Evolutionary conservation across 92 coral and sea anemone genomes (phyloP), one percentile per base, ranked within the genome.

Genomic region (Porites evermanni): DNA sequence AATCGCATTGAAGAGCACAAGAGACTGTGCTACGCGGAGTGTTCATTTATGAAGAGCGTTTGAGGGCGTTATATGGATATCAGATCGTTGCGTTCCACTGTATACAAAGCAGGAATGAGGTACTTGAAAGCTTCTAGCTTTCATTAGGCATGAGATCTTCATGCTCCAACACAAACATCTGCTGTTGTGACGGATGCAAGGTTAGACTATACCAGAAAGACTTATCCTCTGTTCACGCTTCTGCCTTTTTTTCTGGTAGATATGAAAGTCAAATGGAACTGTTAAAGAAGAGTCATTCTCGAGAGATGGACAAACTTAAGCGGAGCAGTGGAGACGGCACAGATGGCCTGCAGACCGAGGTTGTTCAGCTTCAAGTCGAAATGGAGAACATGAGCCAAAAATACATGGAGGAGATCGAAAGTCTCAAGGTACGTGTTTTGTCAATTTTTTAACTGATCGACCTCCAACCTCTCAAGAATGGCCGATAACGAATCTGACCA

Each of bases 251-350:
- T 77, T 58, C 59, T 51, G 23, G 60, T 83, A 94, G 98, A 85
- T 94, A 94, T 79, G 98, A 94, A 79, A 75, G 89, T 72, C 98
- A 94, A 65, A 94, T 94, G 98, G 98, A 94, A 80, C 65, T 88
- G 78, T 86, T 94, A 63, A 94, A 94, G 88, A 90, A 88, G 73
- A 93, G 89, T 75, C 98, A 94, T 69, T 89, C 94, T 47, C 88
- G 96, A 18, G 98, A 94, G 79, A 94, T 94, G 93, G 98, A 83
- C 72, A 93, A 89, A 72, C 83, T 94, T 0, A 91, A 94, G 85
- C 87, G 95, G 50, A 88, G 95, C 88, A 94, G 98, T 70, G 87
- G 77, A 53, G 89, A 84, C 72, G 83, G 94, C 8, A 84, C 87
- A 1, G 91, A 87, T 54, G 98, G 95, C 6, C 77, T 92, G 12